Evolutionary conservation across 2,113 vertebrate genomes (phyloP), one percentile per base, ranked within the genome.

Genomic region (Sterrhoptilus dennistouni): DNA sequence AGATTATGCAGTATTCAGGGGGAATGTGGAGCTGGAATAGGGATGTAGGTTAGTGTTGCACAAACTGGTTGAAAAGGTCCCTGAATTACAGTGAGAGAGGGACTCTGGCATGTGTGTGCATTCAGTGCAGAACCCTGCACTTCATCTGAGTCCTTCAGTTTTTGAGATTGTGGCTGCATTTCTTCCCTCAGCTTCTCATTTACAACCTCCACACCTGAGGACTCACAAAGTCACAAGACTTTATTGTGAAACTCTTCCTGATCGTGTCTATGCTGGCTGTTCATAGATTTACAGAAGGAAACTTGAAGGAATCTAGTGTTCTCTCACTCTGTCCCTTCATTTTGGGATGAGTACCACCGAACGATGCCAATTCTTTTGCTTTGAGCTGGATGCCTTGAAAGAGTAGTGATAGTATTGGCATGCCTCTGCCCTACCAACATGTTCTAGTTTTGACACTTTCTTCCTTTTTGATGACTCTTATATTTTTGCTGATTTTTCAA

Each of bases 41-140:
- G 18, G 31, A 77, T 60, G 21, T 33, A 64, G 27, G 60, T 38
- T 35, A 42, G 45, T 3, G 1, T 64, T 69, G 29, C 18, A 35
- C 20, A 52, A 56, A 59, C 29, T 42, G 6, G 5, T 52, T 86
- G 56, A 36, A 35, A 79, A 74, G 8, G 3, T 75, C n/a, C 35
- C 60, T 57, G 42, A 31, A 45, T 65, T 38, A n/a, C 27, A 69
- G 40, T 44, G 45, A 47, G 40, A 54, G 16, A 42, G 10, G 11
- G 4, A 14, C 31, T 66, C 40, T 83, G 40, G 21, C 10, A 49
- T 23, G 15, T 7, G 11, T 23, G 4, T 33, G 12, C 0, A 0
- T 21, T 38, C 16, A 44, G 36, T 29, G 14, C 13, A n/a, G 7
- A 54, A 4, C 5, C 15, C 25, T 36, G 35, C 14, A 68, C 20